Evolutionary conservation across 1,140 invertebrate genomes (phyloP).

Genomic region (Ectropis grisescens): DNA sequence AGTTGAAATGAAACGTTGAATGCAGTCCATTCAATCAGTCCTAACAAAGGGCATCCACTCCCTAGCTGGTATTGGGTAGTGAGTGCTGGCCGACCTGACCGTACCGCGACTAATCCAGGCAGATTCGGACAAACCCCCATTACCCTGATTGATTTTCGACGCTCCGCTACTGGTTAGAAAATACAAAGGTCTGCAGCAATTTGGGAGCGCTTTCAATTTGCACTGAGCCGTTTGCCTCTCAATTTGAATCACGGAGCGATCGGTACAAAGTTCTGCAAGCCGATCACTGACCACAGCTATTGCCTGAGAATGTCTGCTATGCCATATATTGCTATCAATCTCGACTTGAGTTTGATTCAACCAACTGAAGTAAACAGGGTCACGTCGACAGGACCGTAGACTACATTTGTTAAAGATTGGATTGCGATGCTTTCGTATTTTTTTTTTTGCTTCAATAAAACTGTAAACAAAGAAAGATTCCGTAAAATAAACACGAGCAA

Average conservation of each 20-base stretch:
- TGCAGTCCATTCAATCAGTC: conserved; percentile 13
- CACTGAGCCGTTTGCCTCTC: conserved; percentile 31
- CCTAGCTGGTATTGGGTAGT: conserved; percentile 10
- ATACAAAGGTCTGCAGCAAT: conserved; percentile 49
- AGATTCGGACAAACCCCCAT: conserved; percentile 54
- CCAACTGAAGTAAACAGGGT: too few relatives aligned
- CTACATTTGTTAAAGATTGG: too few relatives aligned
- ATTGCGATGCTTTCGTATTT: too few relatives aligned
- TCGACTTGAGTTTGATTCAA: too few relatives aligned
- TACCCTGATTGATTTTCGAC: conserved; percentile 59
- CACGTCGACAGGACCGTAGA: too few relatives aligned
- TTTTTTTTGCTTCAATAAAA: too few relatives aligned
- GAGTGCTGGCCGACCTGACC: conserved; percentile 21
- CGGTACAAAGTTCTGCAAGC: not conserved
- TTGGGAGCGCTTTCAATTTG: conserved; percentile 53
- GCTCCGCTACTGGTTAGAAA: conserved; percentile 42
- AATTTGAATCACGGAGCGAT: conserved; percentile 26
- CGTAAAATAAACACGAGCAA: too few relatives aligned
- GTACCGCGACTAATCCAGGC: conserved; percentile 42
- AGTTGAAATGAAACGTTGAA: conserved; percentile 2
- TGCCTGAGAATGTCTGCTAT: too few relatives aligned
- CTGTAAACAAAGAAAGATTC: too few relatives aligned
- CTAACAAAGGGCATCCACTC: conserved; percentile 26
- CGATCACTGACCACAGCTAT: too few relatives aligned
- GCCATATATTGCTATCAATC: too few relatives aligned